Base-by-base conservation (phyloP, 2,888 invertebrate genomes). In the Tridacna crocea region DNA sequence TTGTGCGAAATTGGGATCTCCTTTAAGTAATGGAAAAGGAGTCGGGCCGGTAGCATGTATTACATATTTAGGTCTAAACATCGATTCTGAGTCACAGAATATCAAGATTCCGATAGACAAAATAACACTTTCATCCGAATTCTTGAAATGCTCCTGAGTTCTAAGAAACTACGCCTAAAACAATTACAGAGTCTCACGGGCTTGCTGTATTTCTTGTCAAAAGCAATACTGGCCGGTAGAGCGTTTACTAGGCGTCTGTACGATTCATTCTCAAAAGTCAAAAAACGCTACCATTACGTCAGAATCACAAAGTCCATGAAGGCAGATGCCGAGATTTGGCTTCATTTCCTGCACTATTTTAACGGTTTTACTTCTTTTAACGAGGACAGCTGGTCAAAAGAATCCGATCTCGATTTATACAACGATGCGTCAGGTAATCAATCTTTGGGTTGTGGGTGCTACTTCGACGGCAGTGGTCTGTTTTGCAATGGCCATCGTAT, bases 101-200 rank as follows among this genome's bases (percentile, higher is more conserved):
- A 65, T 80, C 8, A 36, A 46, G 47, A 61, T 83, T 13, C 84
- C 77, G 0, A 15, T 13, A 10, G 76, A 81, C 11, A 76, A 79
- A 26, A 13, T 75, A 19, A 61, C 13, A 61, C 66, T 0, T 10
- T 22, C 36, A 24, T 27, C 66, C 12, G 61, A 61, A 22, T 61
- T 24, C n/a, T 22, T 22, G 22, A 12, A 61, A 22, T n/a, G 22
- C 22, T 61, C 0, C 17, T 66, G 15, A 15, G 15, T 19, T 46
- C 58, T 12, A 81, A 78, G 27, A 74, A 74, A 48, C 27, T 79
- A 0, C 72, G 63, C 11, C 47, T 81, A 51, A 61, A 58, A 22
- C 27, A 79, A 12, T 60, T 81, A 26, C 81, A 84, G 47, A 72
- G 70, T 27, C 17, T 79, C 26, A 61, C 66, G 10, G 79, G 81